Evolutionary conservation across 2,113 vertebrate genomes (phyloP), one percentile per base, ranked within the genome.

Genomic region (Cisticola juncidis): DNA sequence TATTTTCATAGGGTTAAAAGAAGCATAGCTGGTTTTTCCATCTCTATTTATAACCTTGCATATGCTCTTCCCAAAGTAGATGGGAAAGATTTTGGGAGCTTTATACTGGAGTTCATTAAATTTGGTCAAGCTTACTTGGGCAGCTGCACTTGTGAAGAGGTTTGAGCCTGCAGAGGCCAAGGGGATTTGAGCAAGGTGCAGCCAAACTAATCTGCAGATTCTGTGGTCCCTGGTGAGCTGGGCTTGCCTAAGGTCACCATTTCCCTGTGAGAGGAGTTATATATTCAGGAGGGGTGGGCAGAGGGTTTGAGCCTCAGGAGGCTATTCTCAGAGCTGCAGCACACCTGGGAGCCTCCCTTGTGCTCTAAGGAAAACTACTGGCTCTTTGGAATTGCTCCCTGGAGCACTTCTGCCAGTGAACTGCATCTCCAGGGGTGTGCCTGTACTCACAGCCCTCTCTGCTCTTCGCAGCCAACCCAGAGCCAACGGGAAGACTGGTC

Each of bases 1-100:
- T 92, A 88, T 90, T 90, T 89, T 84, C 68, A 48, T 36, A 35
- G 44, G 25, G 51, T 74, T 94, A 89, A 96, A 92, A 94, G 40
- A 20, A 81, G 36, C 53, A 60, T 51, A 72, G 57, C 20, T 81
- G 51, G 7, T 86, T 93, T 94, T 89, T 91, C 83, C 61, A 42
- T 61, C 56, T 82, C 16, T 87, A 84, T 94, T 95, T 96, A 79
- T 92, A 95, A 78, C 47, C 53, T 72, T 68, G 48, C 61, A 45
- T 81, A 45, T 61, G 80, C 51, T 84, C 45, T 92, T 92, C 57
- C 72, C 17, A 28, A 70, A 38, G 47, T 35, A 23, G 40, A 85
- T 12, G 9, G 62, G 69, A 71, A 84, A 84, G 73, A 51, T 72
- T 79, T 86, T 9, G 61, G 69, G 38, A 88, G 13, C 26, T 94